These are phyloP conservation scores for Clarias macrocephalus DNA, from an alignment of 2,113 vertebrate species.

Conservation along the genomic window DNA sequence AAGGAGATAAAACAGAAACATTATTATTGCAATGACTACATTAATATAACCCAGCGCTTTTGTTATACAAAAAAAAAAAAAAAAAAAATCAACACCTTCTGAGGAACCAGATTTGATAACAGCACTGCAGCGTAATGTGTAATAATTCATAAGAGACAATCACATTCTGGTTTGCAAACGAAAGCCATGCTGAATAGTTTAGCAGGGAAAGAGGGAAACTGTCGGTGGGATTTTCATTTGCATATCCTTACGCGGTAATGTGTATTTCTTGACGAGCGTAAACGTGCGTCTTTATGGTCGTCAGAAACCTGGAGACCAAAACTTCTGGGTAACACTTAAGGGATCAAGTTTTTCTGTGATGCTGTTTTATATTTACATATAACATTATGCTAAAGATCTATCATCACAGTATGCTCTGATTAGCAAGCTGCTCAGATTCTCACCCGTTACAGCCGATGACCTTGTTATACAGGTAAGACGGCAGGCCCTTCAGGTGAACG, in stretches of 20 bases:
- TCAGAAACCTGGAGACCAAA: not conserved
- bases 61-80: not conserved
- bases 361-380: not conserved
- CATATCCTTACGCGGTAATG: not conserved
- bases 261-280: not conserved
- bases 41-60: not conserved
- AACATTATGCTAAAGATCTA: not conserved
- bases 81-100: not conserved
- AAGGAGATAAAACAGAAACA: no score
- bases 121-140: not conserved
- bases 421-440: conserved; percentile 19
- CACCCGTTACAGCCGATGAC: conserved; percentile 94
- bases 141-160: not conserved
- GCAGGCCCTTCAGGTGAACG: conserved; percentile 84
- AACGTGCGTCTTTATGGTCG: not conserved
- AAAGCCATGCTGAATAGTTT: not conserved
- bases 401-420: not conserved
- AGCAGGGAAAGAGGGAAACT: not conserved
- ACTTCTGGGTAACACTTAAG: not conserved
- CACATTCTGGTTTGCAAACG: not conserved
- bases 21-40: not conserved
- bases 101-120: not conserved
- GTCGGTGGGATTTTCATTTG: not conserved
- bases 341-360: not conserved
- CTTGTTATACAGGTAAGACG: conserved; percentile 94